These are phyloP conservation scores for Ganaspis brasiliensis DNA, from an alignment of 2,888 invertebrate species.

Conservation along the genomic window DNA sequence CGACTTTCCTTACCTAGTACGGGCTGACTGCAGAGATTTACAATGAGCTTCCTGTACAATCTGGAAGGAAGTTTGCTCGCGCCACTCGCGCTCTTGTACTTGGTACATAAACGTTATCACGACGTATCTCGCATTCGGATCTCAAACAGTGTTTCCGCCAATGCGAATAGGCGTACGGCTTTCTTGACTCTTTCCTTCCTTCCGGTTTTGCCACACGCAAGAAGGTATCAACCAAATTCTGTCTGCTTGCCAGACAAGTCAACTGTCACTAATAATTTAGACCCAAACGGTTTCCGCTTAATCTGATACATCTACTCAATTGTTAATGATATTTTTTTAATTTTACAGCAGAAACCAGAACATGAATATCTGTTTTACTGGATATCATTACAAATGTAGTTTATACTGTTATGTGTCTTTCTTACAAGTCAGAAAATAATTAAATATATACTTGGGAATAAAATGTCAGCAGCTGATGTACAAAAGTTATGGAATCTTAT, in stretches of 20 bases:
- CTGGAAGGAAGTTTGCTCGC: conserved; percentile 77
- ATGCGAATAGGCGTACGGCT: conserved; percentile 65
- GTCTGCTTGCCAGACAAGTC: neutral
- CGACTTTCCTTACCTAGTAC: conserved; percentile 50
- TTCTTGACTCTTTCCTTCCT: conserved; percentile 17
- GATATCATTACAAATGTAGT: too few relatives aligned
- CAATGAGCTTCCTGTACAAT: conserved; percentile 78
- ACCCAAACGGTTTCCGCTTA: neutral
- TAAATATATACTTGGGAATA: too few relatives aligned
- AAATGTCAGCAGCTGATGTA: too few relatives aligned
- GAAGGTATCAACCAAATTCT: conserved; percentile 29
- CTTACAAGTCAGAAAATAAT: too few relatives aligned
- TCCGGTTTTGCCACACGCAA: conserved; percentile 18
- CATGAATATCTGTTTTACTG: too few relatives aligned
- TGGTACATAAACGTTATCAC: conserved; percentile 70
- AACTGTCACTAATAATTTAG: neutral
- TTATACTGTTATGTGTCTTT: too few relatives aligned
- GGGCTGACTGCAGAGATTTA: conserved; percentile 76
- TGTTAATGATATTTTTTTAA: too few relatives aligned
- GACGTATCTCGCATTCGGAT: conserved; percentile 68
- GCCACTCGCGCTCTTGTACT: conserved; percentile 63
- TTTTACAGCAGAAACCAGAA: too few relatives aligned
- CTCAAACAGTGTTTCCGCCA: conserved; percentile 68
- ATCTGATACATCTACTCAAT: too few relatives aligned
- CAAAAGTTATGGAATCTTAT: too few relatives aligned